Evolutionary conservation across 92 coral and sea anemone species (phyloP).

Genomic region (Scolanthus callimorphus): DNA sequence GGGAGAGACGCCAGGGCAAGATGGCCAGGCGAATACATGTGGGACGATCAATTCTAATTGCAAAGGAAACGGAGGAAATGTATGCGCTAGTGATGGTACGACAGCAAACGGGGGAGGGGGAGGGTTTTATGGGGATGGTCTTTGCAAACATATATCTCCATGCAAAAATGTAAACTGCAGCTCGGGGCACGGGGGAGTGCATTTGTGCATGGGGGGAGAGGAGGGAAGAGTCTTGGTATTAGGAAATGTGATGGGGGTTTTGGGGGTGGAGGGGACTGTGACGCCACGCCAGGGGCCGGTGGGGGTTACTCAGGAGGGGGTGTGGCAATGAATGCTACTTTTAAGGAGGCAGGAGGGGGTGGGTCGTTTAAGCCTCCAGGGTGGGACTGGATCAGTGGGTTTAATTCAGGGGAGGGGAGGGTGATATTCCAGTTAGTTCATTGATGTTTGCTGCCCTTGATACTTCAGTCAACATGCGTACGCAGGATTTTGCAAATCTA

Average conservation of each 20-base stretch:
- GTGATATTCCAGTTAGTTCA: slow-evolving; percentile 12
- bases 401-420: slow-evolving; percentile 33
- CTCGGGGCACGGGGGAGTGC: slow-evolving; percentile 27
- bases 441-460: too few species aligned
- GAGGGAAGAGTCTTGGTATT: slow-evolving; percentile 9
- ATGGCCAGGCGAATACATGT: slow-evolving; percentile 8
- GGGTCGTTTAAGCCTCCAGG: slow-evolving; percentile 19
- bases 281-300: slow-evolving; percentile 45
- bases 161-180: slow-evolving; percentile 19
- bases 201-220: slow-evolving; percentile 42
- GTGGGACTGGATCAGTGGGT: neutral
- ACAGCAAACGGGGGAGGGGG: slow-evolving; percentile 52
- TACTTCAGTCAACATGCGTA: too few species aligned
- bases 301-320: slow-evolving; percentile 71
- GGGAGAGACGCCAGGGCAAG: neutral
- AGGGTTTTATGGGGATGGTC: slow-evolving; percentile 33
- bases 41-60: slow-evolving; percentile 15
- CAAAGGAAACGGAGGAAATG: slow-evolving; percentile 42
- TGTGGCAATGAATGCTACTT: neutral
- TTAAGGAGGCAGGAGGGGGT: slow-evolving; percentile 23
- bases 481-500: too few species aligned
- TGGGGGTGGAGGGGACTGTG: slow-evolving; percentile 59
- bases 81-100: slow-evolving; percentile 12
- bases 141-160: slow-evolving; percentile 6
- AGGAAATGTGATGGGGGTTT: slow-evolving; percentile 46